Evolutionary conservation across 2,113 vertebrate species (phyloP).

Genomic region (Perca flavescens): DNA sequence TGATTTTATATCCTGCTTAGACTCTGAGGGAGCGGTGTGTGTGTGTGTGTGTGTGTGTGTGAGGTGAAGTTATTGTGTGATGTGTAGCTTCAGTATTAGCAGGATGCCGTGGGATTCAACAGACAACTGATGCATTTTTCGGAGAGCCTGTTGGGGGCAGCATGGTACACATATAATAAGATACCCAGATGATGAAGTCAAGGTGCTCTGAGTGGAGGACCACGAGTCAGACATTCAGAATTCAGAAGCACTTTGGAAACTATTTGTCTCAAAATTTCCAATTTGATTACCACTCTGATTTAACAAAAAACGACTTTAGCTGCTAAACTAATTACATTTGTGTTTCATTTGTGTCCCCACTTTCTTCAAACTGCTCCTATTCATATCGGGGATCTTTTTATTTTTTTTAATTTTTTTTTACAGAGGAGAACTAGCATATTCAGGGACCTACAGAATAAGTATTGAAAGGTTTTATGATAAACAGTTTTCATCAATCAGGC

Average conservation of each 20-base stretch:
- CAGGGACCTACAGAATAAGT: background rate
- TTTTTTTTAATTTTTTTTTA: background rate
- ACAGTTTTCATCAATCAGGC: conserved; percentile 27
- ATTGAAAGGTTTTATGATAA: conserved; percentile 24
- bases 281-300: conserved; percentile 1
- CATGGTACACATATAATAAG: conserved; percentile 79
- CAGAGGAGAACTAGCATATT: background rate
- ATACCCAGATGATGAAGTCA: conserved; percentile 59
- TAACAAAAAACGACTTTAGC: background rate
- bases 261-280: conserved; percentile 4
- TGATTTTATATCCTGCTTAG: background rate
- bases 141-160: conserved; percentile 83
- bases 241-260: conserved; percentile 40
- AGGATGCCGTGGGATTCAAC: conserved; percentile 41
- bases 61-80: conserved; percentile 12
- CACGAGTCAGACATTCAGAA: conserved; percentile 42
- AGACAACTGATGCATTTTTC: conserved; percentile 38
- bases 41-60: background rate
- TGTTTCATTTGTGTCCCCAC: background rate
- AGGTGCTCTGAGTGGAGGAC: conserved; percentile 38
- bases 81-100: conserved; percentile 34
- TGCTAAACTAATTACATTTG: background rate
- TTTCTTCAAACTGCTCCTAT: background rate
- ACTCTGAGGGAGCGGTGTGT: conserved; percentile 5
- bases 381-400: background rate